Evolutionary conservation across 2,113 vertebrate species (phyloP).

Genomic region (Thermophis baileyi): DNA sequence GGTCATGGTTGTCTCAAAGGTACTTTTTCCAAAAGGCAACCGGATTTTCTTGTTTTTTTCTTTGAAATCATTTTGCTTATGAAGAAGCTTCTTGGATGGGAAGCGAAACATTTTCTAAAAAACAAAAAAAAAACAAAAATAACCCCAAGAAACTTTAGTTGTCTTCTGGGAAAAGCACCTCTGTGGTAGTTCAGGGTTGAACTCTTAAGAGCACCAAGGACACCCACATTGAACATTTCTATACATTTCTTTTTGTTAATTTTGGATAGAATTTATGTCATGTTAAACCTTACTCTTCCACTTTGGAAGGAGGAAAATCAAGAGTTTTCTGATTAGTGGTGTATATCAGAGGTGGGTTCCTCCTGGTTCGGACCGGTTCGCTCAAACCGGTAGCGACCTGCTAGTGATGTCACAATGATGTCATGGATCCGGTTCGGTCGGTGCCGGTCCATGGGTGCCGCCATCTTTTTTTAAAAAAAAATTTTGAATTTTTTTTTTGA

Average conservation of each 20-base stretch:
- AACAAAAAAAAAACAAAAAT: too few relatives aligned
- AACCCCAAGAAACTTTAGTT: not conserved
- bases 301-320: not conserved
- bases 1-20: not conserved
- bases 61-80: not conserved
- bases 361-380: too few relatives aligned
- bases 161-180: not conserved
- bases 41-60: not conserved
- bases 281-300: not conserved
- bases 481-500: too few relatives aligned
- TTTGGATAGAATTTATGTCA: not conserved
- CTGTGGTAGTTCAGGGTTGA: not conserved
- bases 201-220: not conserved
- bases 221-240: not conserved
- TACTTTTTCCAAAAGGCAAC: not conserved
- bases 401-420: too few relatives aligned
- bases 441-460: too few relatives aligned
- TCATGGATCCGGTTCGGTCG: too few relatives aligned
- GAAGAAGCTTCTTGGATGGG: not conserved
- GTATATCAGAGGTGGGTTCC: too few relatives aligned
- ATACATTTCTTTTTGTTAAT: not conserved
- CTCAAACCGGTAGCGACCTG: too few relatives aligned
- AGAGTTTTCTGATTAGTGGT: not conserved
- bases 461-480: too few relatives aligned
- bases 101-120: not conserved